Evolutionary conservation across 2,888 invertebrate genomes (phyloP), one percentile per base, ranked within the genome.

Genomic region (Mellilla xanthometata): DNA sequence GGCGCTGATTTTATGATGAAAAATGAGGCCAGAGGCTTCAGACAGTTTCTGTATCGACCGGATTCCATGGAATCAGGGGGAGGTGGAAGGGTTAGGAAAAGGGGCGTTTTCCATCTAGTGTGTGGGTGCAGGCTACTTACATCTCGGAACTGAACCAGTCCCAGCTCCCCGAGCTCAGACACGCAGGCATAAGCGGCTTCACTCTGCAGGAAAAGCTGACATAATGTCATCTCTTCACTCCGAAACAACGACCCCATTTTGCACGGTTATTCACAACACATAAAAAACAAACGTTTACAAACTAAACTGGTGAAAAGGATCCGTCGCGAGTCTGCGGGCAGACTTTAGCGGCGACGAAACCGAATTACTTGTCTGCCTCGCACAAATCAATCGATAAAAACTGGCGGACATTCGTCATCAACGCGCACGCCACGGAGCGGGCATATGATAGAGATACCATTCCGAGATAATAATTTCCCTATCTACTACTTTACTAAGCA

Each of bases 121-220:
- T 49, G 49, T 59, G 51, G 46, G 48, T 38, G 45, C 19, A 35
- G 49, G 49, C 50, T 75, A 93, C 94, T 93, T 85, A 96, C 95
- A 84, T 99, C 99, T 81, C 98, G 93, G 86, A 99, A 99, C 90
- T 99, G 99, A 32, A 98, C 98, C 53, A 99, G 92, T 40, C 99
- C 99, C 58, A 99, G 91, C 90, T 99, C 99, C 50, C 99, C 99
- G 38, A 99, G 92, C 83, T 99, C 99, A 22, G 99, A 98, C 59
- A 99, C 97, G 91, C 98, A 99, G 52, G 97, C 96, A 91, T 99
- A 99, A 10, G 99, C 98, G 45, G 99, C 98, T 91, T 99, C 99
- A 87, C 98, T 97, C 86, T 99, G 99, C 60, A 99, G 91, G 88
- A 98, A 99, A 70, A 99, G 94, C 89, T 99, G 99, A 93, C 98